These are phyloP conservation scores for Theretra japonica DNA, from an alignment of 2,888 invertebrate genomes.

Conservation along the genomic window DNA sequence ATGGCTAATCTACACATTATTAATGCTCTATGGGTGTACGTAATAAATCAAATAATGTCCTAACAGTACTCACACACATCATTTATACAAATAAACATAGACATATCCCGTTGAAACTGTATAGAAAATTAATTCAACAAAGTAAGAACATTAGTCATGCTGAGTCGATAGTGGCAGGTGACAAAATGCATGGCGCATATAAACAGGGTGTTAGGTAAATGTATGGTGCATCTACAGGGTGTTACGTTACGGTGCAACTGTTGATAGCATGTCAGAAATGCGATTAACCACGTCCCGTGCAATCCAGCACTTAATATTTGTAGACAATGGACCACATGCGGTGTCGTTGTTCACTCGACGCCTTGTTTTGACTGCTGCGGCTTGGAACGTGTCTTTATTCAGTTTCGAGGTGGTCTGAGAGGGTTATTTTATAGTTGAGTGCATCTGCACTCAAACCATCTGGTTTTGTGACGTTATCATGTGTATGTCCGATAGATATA, in stretches of 20 bases:
- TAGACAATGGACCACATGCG: slow-evolving; percentile 19
- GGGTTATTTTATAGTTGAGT: too few species aligned
- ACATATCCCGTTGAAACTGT: not conserved
- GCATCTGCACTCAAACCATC: too few species aligned
- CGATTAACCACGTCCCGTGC: slow-evolving; percentile 9
- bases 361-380: not conserved
- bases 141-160: not conserved
- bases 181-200: not conserved
- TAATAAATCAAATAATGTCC: not conserved
- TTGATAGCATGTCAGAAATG: slow-evolving; percentile 2
- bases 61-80: not conserved
- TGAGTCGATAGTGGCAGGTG: not conserved
- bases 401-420: slow-evolving; percentile 1
- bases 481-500: not conserved
- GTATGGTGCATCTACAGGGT: not conserved
- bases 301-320: slow-evolving; percentile 23
- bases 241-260: slow-evolving; percentile 6
- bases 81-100: not conserved
- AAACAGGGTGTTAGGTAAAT: not conserved
- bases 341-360: not conserved
- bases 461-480: not conserved
- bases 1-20: too few species aligned
- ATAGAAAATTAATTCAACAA: not conserved
- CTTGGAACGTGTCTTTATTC: not conserved
- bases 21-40: not conserved